Evolutionary conservation across 2,797 vertebrate species (phyloP).

Genomic region (Neoniphon sammara): DNA sequence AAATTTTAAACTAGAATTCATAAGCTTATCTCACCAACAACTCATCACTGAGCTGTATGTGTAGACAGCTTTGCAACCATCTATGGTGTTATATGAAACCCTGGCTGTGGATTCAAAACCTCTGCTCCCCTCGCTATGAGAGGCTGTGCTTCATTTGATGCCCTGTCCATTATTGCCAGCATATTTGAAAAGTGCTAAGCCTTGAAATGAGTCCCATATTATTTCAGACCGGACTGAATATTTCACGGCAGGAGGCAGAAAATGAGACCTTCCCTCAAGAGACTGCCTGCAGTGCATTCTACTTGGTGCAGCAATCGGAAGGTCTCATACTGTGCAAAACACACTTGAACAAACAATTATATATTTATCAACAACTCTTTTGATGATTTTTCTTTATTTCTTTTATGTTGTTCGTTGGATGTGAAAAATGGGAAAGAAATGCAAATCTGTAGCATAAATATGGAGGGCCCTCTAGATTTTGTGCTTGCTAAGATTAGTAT

Average conservation of each 20-base stretch:
- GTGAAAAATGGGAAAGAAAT: constrained; percentile 56
- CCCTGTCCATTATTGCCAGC: constrained; percentile 86
- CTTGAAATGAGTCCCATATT: constrained; percentile 87
- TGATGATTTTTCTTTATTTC: constrained; percentile 73
- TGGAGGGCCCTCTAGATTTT: constrained; percentile 68
- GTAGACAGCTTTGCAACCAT: constrained; percentile 70
- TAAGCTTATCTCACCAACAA: constrained; percentile 41
- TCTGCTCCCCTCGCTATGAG: constrained; percentile 82
- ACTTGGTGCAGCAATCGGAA: constrained; percentile 82
- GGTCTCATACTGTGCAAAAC: constrained; percentile 86
- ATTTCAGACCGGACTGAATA: constrained; percentile 87
- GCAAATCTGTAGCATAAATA: constrained; percentile 72
- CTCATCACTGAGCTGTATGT: constrained; percentile 64
- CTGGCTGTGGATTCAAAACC: constrained; percentile 79
- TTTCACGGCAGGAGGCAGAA: constrained; percentile 85
- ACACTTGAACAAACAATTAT: constrained; percentile 87
- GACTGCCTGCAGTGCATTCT: constrained; percentile 86
- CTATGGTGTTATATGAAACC: constrained; percentile 78
- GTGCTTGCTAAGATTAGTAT: constrained; percentile 70
- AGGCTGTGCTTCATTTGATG: constrained; percentile 86
- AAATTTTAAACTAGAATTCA: constrained; percentile 40
- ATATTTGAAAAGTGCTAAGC: constrained; percentile 87
- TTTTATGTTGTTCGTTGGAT: constrained; percentile 57
- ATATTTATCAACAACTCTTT: constrained; percentile 84
- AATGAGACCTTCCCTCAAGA: constrained; percentile 89